Percentiles rank a stretch among this genome's conserved stretches.
phyloP scores from a whole-genome alignment of 1,140 invertebrate genomes.

The Cydia strobilella region DNA sequence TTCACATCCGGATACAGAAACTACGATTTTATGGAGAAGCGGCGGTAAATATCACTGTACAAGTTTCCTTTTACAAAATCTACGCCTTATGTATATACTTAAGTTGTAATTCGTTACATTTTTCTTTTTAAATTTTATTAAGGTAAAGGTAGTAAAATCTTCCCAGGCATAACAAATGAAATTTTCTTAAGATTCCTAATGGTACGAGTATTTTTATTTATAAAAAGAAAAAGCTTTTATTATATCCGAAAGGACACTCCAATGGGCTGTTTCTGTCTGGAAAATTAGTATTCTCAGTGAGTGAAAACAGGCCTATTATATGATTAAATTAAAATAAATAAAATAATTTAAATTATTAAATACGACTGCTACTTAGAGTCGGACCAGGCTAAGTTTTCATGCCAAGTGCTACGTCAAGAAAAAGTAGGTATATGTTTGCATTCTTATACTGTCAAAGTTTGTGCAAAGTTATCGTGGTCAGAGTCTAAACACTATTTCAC shows the following conservation, averaged over 20 bases:
- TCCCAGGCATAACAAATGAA: neutral
- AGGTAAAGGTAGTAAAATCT: neutral
- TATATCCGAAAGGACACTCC: neutral
- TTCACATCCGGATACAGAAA: too few relatives aligned
- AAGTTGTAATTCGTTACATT: neutral
- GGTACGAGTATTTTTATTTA: neutral
- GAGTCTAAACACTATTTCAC: too few relatives aligned
- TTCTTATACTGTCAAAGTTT: too few relatives aligned
- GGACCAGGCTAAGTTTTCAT: neutral
- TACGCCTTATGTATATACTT: neutral
- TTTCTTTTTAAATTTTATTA: neutral
- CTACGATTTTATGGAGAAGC: too few relatives aligned
- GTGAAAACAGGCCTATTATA: neutral
- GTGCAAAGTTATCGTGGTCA: too few relatives aligned
- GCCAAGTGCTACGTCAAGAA: too few relatives aligned
- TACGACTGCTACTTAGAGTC: too few relatives aligned
- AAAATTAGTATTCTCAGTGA: neutral
- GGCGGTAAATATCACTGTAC: neutral
- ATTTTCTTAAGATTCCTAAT: constrained; percentile 1
- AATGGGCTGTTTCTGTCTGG: neutral
- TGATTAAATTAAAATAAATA: too few relatives aligned
- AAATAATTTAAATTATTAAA: too few relatives aligned
- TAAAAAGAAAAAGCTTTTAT: neutral
- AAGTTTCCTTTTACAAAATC: neutral
- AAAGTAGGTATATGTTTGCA: too few relatives aligned